Evolutionary conservation across 1,140 invertebrate genomes (phyloP).

Genomic region (Melipona quadrifasciata): DNA sequence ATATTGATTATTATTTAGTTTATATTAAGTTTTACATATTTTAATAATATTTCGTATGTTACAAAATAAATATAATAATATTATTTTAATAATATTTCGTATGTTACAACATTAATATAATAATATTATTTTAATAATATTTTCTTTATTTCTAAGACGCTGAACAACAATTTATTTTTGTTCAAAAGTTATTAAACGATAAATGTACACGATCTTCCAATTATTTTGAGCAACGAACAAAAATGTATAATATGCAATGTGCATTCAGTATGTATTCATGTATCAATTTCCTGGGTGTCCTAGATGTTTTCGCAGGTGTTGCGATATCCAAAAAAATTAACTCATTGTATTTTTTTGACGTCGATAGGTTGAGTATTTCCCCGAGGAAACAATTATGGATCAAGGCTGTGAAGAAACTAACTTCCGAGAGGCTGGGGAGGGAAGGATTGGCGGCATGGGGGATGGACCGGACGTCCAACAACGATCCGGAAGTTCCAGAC

Average conservation of each 20-base stretch:
- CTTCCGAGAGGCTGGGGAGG: slow-evolving; percentile 79
- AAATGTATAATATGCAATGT: background rate
- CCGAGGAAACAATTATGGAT: slow-evolving; percentile 81
- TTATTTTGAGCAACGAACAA: slow-evolving; percentile 4
- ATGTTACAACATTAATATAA: too few relatives aligned
- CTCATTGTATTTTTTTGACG: background rate
- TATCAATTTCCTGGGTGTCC: slow-evolving; percentile 6
- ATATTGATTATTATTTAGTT: background rate
- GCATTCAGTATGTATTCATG: slow-evolving; percentile 3
- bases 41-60: background rate
- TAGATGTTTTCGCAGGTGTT: slow-evolving; percentile 9
- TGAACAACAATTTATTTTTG: background rate
- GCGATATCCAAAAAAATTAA: background rate
- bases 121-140: background rate
- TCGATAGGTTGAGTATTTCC: slow-evolving; percentile 75
- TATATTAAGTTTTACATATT: background rate
- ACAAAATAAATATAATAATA: too few relatives aligned
- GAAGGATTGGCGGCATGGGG: slow-evolving; percentile 80
- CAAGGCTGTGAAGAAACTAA: slow-evolving; percentile 81
- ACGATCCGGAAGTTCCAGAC: slow-evolving; percentile 68
- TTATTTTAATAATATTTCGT: background rate
- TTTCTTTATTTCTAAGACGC: background rate
- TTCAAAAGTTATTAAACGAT: too few relatives aligned
- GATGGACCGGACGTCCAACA: slow-evolving; percentile 69
- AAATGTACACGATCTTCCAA: background rate